Base-by-base conservation (phyloP, 2,113 vertebrate species). In the Panurus biarmicus region DNA sequence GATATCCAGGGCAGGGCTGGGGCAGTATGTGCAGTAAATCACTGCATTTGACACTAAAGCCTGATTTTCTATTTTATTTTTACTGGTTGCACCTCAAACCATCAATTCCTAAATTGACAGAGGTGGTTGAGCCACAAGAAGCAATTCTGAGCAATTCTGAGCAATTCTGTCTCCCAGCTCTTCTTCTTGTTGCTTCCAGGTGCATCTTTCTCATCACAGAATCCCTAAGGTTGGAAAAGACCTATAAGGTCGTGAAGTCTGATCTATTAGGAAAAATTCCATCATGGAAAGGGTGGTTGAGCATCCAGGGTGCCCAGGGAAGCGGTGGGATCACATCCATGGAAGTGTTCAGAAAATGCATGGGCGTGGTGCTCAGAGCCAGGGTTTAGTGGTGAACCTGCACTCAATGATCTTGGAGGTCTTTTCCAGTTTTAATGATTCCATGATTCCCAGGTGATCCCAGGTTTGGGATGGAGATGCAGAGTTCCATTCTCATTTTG, bases 261-360 rank as follows among this genome's bases (percentile, higher is more conserved):
- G 35, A 61, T 23, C 14, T 5, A 1, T 23, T 0, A 19, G 71
- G 48, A 17, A 17, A 70, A 62, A 50, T 8, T 31, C 33, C 48
- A 42, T 14, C 26, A 3, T 4, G 8, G 48, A 23, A 70, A 42
- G 18, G n/a, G 31, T 20, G 35, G 14, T 7, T 0, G 17, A 48
- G 35, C 25, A 42, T 11, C 22, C 47, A 40, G 61, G 47, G 28
- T 78, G 38, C 73, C 73, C 56, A 12, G 40, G 40, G 40, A 40
- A 40, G 40, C 40, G 14, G 40, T 40, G 48, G 51, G 6, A 29
- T 74, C 70, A 54, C 56, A 40, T 20, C 62, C 64, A 12, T 28
- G 64, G 87, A 33, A 56, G 3, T 2, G 14, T 15, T 56, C 25
- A 10, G 25, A 26, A 74, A 69, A 25, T 17, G 3, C 0, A 0